Conservation (phyloP, 2,113 vertebrate species). For the Dicerorhinus sumatrensis region DNA sequence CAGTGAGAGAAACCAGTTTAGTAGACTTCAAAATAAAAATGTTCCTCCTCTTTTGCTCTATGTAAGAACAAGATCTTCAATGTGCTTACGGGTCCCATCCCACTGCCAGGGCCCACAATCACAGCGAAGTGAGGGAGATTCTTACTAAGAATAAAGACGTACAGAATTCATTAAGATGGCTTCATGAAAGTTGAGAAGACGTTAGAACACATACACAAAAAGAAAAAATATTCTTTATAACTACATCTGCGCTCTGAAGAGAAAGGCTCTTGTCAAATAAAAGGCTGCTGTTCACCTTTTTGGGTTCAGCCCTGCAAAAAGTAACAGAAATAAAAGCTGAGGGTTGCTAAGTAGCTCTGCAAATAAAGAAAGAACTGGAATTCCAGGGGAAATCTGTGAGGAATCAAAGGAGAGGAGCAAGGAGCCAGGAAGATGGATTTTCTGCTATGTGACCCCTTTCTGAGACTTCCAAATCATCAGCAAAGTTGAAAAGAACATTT, state of each 20-base stretch:
- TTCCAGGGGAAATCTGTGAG: neutral
- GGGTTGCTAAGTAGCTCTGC: neutral
- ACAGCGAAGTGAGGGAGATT: neutral
- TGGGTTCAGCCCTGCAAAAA: neutral
- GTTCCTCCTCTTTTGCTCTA: constrained; percentile 5
- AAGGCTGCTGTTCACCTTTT: neutral
- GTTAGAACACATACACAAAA: neutral
- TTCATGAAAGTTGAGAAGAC: neutral
- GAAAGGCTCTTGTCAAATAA: neutral
- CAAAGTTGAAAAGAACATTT: neutral
- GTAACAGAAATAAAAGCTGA: neutral
- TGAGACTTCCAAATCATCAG: neutral
- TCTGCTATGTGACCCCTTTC: neutral
- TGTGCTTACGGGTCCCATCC: neutral
- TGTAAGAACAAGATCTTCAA: neutral
- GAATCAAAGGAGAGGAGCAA: neutral
- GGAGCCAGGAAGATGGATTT: neutral
- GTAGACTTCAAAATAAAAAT: constrained; percentile 9
- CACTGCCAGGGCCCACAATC: neutral
- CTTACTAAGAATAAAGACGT: neutral
- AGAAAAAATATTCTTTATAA: neutral
- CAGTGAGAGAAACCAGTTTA: neutral
- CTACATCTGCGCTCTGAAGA: neutral
- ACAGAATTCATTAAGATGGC: neutral
- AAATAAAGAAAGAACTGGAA: neutral